Evolutionary conservation across 1,140 invertebrate species (phyloP), one percentile per base, ranked within the genome.

Genomic region (Phortica variegata): DNA sequence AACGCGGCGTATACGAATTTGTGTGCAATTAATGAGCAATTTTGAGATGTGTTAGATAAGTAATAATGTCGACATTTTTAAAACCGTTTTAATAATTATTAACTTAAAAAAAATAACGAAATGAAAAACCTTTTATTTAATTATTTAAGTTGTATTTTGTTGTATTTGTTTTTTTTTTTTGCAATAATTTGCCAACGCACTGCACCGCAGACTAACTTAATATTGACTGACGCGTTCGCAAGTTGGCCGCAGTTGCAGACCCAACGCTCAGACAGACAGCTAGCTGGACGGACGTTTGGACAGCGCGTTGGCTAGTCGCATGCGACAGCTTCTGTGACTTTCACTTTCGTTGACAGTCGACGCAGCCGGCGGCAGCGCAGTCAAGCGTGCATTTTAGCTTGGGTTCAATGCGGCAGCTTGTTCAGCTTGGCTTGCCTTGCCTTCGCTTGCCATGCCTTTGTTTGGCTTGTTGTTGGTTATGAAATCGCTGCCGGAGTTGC

Each of bases 261-360:
- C n/a, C n/a, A n/a, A n/a, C n/a, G n/a, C n/a, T n/a, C n/a, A n/a
- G n/a, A n/a, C n/a, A n/a, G n/a, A n/a, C n/a, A 12, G 26, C 6
- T 29, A 12, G 26, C 26, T 29, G 26, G 6, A 29, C 6, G 6
- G 12, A 6, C 12, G 12, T 29, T 29, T 6, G 26, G 41, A 17
- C 42, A 47, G 53, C 52, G 52, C 40, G 53, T 39, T 52, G 45
- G 56, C 53, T 47, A 60, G 53, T 59, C 45, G 34, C 13, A 55
- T 47, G 49, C 52, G 56, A 29, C 21, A 37, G 44, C 43, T 55
- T 48, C 20, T 32, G 48, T 41, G 49, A 68, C 63, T 66, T 66
- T 66, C 63, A 66, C 63, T 66, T 66, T 66, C 54, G 32, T n/a
- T 34, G 6, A 13, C 32, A 15, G n/a, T 68, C 38, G 49, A 43